phyloP scores from a whole-genome alignment of 2,888 invertebrate genomes.

The Microplitis deprimator region DNA sequence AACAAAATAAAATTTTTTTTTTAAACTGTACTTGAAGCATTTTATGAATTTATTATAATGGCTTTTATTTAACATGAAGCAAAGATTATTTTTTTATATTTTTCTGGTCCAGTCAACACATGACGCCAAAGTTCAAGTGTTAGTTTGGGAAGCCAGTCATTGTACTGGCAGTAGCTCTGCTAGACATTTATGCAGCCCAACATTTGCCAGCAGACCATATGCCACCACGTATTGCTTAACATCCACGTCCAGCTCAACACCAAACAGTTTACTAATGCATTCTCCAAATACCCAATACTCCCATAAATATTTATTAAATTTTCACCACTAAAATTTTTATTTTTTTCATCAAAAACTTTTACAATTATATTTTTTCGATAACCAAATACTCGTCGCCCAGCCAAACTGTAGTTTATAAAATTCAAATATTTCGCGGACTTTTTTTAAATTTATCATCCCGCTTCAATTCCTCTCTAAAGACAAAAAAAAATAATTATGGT shows the following conservation, averaged over 20 bases:
- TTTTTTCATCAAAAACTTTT: not conserved
- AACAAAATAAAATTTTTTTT: too few relatives aligned
- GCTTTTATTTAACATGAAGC: not conserved
- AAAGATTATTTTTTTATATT: not conserved
- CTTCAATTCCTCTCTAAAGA: too few relatives aligned
- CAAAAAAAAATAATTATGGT: too few relatives aligned
- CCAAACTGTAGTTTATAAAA: too few relatives aligned
- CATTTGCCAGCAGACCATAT: slow-evolving; percentile 30
- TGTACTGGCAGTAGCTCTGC: not conserved
- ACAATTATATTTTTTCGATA: not conserved
- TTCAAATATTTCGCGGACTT: too few relatives aligned
- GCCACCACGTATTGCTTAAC: slow-evolving; percentile 11
- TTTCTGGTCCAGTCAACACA: not conserved
- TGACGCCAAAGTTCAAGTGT: slow-evolving; percentile 14
- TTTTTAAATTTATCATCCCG: too few relatives aligned
- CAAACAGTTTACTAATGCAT: not conserved
- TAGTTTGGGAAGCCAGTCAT: not conserved
- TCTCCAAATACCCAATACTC: not conserved
- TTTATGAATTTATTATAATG: not conserved
- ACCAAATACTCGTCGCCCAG: not conserved
- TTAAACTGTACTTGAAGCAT: not conserved
- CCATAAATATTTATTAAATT: not conserved
- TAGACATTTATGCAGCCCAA: slow-evolving; percentile 31
- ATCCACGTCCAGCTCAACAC: not conserved
- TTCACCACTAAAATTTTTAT: not conserved